Base-by-base conservation (phyloP, 2,797 vertebrate species). In the Chromobotia macracanthus region DNA sequence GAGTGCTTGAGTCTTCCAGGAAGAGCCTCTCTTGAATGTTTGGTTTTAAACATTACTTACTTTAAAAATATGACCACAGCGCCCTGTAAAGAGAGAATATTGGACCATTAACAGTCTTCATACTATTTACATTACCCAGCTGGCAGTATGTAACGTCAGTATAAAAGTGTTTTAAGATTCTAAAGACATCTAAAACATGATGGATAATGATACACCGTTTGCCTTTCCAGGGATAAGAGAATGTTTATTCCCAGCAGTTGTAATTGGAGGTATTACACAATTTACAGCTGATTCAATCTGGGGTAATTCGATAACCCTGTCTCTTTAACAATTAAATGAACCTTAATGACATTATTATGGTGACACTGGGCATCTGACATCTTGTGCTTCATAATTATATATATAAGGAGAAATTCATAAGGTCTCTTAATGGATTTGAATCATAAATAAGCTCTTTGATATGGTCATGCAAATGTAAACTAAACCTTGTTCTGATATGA, bases 11-110 rank as follows among this genome's bases (percentile, higher is more conserved):
- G 18, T 65, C 41, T 60, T 61, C 25, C 44, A 77, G 41, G 65
- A 60, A 68, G 13, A 77, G 51, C 5, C 51, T 48, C 12, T 68
- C 4, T 38, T 53, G 28, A 31, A 83, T 84, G 86, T 85, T 80
- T 83, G 84, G 88, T 87, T 86, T 44, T 44, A 10, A 44, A 44
- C 9, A 2, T 10, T 44, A 44, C 68, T 82, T 65, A 79, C 76
- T 68, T 21, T 68, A 76, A 44, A 44, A 80, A 69, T 68, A 70
- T 11, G 41, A 87, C 89, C 88, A 70, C 86, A 88, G 79, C 86
- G 50, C 60, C 84, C 81, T 85, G 82, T 90, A 91, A 92, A 90
- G 78, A 35, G 72, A 63, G 88, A 85, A 86, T 55, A 46, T 79
- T 84, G 74, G 78, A 55, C 82, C 82, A 89, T 90, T 86, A 90